phyloP scores from a whole-genome alignment of 2,888 invertebrate genomes.

The Parnassius mnemosyne region DNA sequence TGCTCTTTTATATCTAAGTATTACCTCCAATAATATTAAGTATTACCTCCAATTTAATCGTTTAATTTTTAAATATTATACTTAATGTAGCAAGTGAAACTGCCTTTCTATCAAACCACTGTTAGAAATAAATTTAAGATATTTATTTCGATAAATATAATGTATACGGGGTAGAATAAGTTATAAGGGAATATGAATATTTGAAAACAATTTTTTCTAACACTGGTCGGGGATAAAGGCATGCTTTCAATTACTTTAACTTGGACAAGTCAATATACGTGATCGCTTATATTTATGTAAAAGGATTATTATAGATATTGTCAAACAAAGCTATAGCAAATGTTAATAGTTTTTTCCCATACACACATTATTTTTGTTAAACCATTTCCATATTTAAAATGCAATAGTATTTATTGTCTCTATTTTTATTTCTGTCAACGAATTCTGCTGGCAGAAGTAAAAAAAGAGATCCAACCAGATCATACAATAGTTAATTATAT shows the following conservation, averaged over 20 bases:
- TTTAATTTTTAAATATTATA: slow-evolving; percentile 51
- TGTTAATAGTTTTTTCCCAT: slow-evolving; percentile 76
- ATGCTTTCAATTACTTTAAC: slow-evolving; percentile 33
- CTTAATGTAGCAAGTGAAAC: slow-evolving; percentile 48
- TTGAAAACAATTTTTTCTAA: slow-evolving; percentile 23
- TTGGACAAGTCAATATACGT: slow-evolving; percentile 45
- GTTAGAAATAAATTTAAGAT: slow-evolving; percentile 23
- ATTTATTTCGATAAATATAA: slow-evolving; percentile 31
- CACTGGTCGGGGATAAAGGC: slow-evolving; percentile 23
- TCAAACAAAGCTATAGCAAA: slow-evolving; percentile 69
- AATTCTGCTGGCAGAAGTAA: slow-evolving; percentile 30
- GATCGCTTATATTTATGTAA: slow-evolving; percentile 47
- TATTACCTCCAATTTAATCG: slow-evolving; percentile 72
- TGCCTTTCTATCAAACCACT: slow-evolving; percentile 29
- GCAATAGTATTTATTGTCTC: slow-evolving; percentile 67
- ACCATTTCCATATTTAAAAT: slow-evolving; percentile 76
- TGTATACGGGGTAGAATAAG: slow-evolving; percentile 40
- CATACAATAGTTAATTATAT: slow-evolving; percentile 72
- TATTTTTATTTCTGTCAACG: slow-evolving; percentile 34
- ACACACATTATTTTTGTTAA: slow-evolving; percentile 76
- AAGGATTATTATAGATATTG: slow-evolving; percentile 64
- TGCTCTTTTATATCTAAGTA: slow-evolving; percentile 70
- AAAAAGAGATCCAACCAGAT: slow-evolving; percentile 49
- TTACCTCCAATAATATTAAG: slow-evolving; percentile 76
- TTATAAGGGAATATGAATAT: slow-evolving; percentile 28